These are phyloP conservation scores for Leucoptera coffeella DNA, from an alignment of 2,888 invertebrate species.

Conservation along the genomic window DNA sequence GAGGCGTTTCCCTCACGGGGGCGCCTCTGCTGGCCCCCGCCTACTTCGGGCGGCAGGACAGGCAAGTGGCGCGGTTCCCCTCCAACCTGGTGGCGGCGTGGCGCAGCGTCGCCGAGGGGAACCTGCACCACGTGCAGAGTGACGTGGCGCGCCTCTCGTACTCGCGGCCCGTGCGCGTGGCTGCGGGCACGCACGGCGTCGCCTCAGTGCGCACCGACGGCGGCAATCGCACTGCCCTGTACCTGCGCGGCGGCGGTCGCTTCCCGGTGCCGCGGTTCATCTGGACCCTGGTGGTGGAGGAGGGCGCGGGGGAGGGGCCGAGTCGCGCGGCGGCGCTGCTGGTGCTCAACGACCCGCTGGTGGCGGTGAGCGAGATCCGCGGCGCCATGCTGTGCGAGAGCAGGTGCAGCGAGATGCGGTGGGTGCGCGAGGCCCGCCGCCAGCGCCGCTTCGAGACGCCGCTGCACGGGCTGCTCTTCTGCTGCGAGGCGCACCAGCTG, in stretches of 20 bases:
- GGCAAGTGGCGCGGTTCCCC: slow-evolving; percentile 24
- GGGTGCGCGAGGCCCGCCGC: slow-evolving; percentile 19
- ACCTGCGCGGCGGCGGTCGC: slow-evolving; percentile 11
- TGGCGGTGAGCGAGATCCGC: slow-evolving; percentile 33
- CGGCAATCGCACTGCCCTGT: slow-evolving; percentile 8
- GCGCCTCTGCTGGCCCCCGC: slow-evolving; percentile 16
- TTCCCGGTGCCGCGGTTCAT: slow-evolving; percentile 34
- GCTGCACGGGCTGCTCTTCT: slow-evolving; percentile 27
- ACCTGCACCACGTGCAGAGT: slow-evolving; percentile 22
- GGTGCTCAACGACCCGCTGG: slow-evolving; percentile 35
- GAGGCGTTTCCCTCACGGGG: slow-evolving; percentile 21
- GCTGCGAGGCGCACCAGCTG: slow-evolving; percentile 24
- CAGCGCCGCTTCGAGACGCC: slow-evolving; percentile 29
- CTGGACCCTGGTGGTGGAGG: slow-evolving; percentile 26
- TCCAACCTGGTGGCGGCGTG: slow-evolving; percentile 29
- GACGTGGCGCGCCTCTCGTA: slow-evolving; percentile 17
- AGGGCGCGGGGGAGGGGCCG: slow-evolving; percentile 3
- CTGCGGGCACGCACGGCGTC: slow-evolving; percentile 13
- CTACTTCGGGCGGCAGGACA: slow-evolving; percentile 30
- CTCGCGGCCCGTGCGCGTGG: no score
- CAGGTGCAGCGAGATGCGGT: slow-evolving; percentile 19
- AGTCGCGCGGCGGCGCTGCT: slow-evolving; percentile 20
- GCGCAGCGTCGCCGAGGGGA: slow-evolving; percentile 27
- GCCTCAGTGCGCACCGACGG: slow-evolving; percentile 10
- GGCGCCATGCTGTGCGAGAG: slow-evolving; percentile 33